Evolutionary conservation across 2,113 vertebrate species (phyloP).

Genomic region (Bothrops jararaca): DNA sequence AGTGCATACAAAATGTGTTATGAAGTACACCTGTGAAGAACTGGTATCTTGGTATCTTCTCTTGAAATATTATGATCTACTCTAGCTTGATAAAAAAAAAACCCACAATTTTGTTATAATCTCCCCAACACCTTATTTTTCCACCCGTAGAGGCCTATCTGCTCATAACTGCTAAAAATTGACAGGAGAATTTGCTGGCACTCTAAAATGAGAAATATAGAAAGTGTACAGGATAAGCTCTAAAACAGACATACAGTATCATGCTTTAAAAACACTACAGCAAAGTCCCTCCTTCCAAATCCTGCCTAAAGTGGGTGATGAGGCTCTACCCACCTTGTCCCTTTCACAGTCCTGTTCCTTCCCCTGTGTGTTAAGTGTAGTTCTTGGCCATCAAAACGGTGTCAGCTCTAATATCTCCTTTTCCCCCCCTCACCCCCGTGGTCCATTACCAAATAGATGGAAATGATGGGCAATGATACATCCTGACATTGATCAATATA

Average conservation of each 20-base stretch:
- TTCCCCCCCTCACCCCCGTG: too few relatives aligned
- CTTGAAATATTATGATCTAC: background rate
- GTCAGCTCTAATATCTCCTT: background rate
- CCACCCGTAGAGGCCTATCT: background rate
- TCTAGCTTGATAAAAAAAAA: background rate
- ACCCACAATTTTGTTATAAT: background rate
- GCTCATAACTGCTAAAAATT: background rate
- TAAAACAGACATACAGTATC: background rate
- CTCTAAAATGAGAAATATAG: background rate
- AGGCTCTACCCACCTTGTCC: background rate
- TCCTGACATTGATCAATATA: background rate
- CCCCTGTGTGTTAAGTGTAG: background rate
- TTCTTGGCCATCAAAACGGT: background rate
- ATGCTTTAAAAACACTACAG: background rate
- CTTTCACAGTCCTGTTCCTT: background rate
- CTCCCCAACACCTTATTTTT: background rate
- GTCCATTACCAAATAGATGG: background rate
- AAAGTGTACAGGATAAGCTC: background rate
- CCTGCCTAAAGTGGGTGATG: background rate
- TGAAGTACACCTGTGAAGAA: background rate
- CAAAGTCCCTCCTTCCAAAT: background rate
- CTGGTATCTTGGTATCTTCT: background rate
- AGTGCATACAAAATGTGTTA: background rate
- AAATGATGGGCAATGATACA: background rate
- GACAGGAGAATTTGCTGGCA: background rate